These are phyloP conservation scores for Vombatus ursinus DNA, from an alignment of 2,113 vertebrate species.

Conservation along the genomic window DNA sequence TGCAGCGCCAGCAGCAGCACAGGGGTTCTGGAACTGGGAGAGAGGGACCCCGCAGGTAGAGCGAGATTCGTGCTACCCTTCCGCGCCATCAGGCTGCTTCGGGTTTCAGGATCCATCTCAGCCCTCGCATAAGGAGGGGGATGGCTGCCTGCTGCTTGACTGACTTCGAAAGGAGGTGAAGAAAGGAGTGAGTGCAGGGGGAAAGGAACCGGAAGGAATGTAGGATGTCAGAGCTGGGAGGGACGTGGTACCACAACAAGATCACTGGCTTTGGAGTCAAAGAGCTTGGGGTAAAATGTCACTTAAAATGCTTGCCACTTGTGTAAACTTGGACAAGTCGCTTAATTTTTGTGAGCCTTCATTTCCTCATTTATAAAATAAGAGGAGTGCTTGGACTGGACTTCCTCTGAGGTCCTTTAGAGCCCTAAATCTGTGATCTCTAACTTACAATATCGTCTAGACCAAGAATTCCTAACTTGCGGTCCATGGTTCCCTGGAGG, in stretches of 20 bases:
- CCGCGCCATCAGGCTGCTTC: neutral
- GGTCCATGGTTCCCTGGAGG: neutral
- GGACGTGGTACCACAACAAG: neutral
- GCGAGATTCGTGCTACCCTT: neutral
- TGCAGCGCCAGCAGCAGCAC: neutral
- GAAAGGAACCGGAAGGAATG: neutral
- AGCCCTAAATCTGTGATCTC: neutral
- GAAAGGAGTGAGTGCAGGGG: neutral
- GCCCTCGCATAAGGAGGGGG: neutral
- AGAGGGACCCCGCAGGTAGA: neutral
- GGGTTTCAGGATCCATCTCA: conserved; percentile 17
- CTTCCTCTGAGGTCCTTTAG: neutral
- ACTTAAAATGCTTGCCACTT: neutral
- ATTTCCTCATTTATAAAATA: neutral
- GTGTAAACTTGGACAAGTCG: neutral
- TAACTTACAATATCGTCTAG: neutral
- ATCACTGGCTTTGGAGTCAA: neutral
- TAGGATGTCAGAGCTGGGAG: neutral
- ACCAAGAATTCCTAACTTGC: neutral
- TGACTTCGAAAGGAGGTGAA: neutral
- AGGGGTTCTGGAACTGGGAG: neutral
- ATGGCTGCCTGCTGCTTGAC: neutral
- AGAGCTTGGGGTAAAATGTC: neutral
- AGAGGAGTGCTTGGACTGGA: neutral
- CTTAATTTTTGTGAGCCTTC: neutral